Evolutionary conservation across 2,797 vertebrate species (phyloP).

Genomic region (Neostethus bicornis): DNA sequence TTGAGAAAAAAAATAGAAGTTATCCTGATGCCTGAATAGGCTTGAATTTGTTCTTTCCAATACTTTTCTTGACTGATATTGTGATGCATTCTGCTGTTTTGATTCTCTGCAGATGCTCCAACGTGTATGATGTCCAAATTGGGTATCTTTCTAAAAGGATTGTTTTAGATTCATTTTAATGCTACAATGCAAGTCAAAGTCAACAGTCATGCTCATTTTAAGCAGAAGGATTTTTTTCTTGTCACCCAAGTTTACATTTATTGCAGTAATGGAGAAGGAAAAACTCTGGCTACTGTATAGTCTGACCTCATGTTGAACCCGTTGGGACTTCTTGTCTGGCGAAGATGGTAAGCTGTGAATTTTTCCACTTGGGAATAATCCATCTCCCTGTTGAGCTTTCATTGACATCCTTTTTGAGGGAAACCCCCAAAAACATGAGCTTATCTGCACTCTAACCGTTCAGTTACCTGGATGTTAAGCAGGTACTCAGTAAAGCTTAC

Average conservation of each 20-base stretch:
- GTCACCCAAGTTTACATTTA: background rate
- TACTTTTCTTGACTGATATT: background rate
- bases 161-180: background rate
- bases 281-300: background rate
- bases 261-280: background rate
- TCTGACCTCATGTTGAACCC: background rate
- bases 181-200: background rate
- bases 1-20: background rate
- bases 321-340: background rate
- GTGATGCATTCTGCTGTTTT: background rate
- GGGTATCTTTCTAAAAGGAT: background rate
- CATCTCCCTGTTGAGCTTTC: background rate
- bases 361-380: background rate
- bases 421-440: too few relatives aligned
- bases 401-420: background rate
- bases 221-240: background rate
- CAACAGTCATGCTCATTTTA: background rate
- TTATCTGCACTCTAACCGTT: too few relatives aligned
- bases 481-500: too few relatives aligned
- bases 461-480: too few relatives aligned
- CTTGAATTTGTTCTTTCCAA: background rate
- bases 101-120: too few relatives aligned
- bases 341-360: background rate
- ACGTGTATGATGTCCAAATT: background rate
- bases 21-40: background rate